Evolutionary conservation across 1,140 invertebrate species (phyloP), one percentile per base, ranked within the genome.

Genomic region (Leptinotarsa undecemlineata): DNA sequence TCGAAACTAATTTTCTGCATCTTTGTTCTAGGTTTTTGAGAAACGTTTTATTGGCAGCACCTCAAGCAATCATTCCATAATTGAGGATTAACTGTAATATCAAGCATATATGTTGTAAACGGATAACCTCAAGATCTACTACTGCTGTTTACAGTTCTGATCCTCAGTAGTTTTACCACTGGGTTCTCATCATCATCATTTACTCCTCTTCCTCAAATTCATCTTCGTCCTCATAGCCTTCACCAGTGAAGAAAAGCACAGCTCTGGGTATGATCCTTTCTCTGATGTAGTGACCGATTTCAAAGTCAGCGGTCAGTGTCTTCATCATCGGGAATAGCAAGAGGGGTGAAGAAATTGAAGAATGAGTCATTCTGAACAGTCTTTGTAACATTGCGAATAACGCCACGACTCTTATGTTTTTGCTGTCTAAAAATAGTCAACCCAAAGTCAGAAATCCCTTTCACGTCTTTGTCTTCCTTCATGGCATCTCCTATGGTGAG

Each of bases 271-370:
- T 92, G 79, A 99, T 92, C 77, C 95, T 90, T 84, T 98, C 96
- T 81, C 96, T 91, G 81, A 98, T 94, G 85, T 98, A 98, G 87
- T 98, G 96, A n/a, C 97, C 97, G 85, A 98, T 96, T 89, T 99
- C 97, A 87, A 97, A 99, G 88, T 99, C 97, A 76, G 92, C 92
- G 4, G 93, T 94, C 76, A 98, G 85, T 70, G 97, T 85, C 92
- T 71, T 93, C 91, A 81, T 95, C 90, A 72, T 91, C 89, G 70
- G 90, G 88, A 74, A 91, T 89, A 84, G 86, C 85, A 72, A 96
- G 96, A 57, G 97, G 96, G 77, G 89, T 91, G 87, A 99, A 99
- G 90, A 99, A 99, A 86, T 99, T 99, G 88, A 99, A 99, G 88
- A 99, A 99, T 1, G 97, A 99, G 85, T 95, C 94, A 71, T 93